Conservation (phyloP, 1,140 invertebrate species). For the Daktulosphaira vitifoliae region DNA sequence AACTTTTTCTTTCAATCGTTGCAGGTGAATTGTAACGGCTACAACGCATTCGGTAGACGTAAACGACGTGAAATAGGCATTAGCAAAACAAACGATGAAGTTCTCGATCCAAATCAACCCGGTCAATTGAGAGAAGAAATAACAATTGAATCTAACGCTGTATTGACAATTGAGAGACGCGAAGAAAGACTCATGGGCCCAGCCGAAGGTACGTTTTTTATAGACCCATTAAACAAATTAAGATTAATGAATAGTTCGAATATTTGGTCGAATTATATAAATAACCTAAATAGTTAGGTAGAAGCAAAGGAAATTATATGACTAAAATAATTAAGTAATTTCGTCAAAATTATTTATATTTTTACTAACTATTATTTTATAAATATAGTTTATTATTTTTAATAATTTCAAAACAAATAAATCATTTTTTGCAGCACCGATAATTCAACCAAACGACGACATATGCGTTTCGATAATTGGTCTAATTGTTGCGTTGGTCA, state of each 20-base stretch:
- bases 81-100: conserved; percentile 48
- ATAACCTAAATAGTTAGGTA: too few species aligned
- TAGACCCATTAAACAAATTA: too few species aligned
- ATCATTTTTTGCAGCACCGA: conserved; percentile 32
- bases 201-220: conserved; percentile 53
- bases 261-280: too few species aligned
- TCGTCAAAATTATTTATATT: too few species aligned
- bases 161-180: conserved; percentile 76
- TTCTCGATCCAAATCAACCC: conserved; percentile 54
- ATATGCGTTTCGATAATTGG: conserved; percentile 89
- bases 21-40: conserved; percentile 81
- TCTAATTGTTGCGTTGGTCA: conserved; percentile 81
- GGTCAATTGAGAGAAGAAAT: conserved; percentile 86
- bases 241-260: too few species aligned
- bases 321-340: too few species aligned
- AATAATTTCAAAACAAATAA: too few species aligned
- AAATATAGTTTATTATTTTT: too few species aligned
- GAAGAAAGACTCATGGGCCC: conserved; percentile 60
- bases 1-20: conserved; percentile 15
- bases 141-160: conserved; percentile 82
- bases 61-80: conserved; percentile 58
- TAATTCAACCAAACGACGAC: conserved; percentile 53
- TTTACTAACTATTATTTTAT: too few species aligned
- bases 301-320: too few species aligned
- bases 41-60: conserved; percentile 76